Percentiles rank a stretch among this genome's conserved stretches.
phyloP scores from a whole-genome alignment of 2,888 invertebrate species.

The Acleris literana region DNA sequence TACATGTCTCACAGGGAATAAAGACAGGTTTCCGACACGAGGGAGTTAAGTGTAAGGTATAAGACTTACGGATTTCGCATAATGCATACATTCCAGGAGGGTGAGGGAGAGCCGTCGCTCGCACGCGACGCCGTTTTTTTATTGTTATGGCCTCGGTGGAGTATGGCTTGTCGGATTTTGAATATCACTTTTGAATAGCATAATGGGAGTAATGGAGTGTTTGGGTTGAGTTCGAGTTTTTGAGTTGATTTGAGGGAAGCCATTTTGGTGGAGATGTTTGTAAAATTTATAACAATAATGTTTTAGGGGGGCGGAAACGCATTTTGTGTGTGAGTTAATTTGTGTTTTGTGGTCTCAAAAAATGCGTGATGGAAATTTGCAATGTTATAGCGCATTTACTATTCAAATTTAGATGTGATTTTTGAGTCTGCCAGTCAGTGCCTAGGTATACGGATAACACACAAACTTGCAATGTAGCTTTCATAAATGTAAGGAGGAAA shows the following conservation, averaged over 20 bases:
- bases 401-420: too few relatives aligned
- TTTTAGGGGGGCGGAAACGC: too few relatives aligned
- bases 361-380: too few relatives aligned
- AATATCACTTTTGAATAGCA: conserved; percentile 82
- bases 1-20: conserved; percentile 24
- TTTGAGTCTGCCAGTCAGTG: too few relatives aligned
- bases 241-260: neutral
- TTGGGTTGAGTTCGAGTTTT: neutral
- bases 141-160: conserved; percentile 83
- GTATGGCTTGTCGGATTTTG: conserved; percentile 75
- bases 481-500: too few relatives aligned
- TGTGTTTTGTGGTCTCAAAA: too few relatives aligned
- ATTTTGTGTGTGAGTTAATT: too few relatives aligned
- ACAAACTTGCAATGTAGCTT: too few relatives aligned
- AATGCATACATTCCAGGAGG: conserved; percentile 80
- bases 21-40: conserved; percentile 40
- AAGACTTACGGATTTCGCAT: conserved; percentile 84
- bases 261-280: too few relatives aligned
- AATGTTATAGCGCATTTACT: too few relatives aligned
- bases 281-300: too few relatives aligned
- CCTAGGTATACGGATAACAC: too few relatives aligned
- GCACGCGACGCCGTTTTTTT: conserved; percentile 83
- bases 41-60: conserved; percentile 62
- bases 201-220: conserved; percentile 69
- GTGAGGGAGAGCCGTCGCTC: conserved; percentile 78